Base-by-base conservation (phyloP, 2,888 invertebrate species). In the Alcis repandata region DNA sequence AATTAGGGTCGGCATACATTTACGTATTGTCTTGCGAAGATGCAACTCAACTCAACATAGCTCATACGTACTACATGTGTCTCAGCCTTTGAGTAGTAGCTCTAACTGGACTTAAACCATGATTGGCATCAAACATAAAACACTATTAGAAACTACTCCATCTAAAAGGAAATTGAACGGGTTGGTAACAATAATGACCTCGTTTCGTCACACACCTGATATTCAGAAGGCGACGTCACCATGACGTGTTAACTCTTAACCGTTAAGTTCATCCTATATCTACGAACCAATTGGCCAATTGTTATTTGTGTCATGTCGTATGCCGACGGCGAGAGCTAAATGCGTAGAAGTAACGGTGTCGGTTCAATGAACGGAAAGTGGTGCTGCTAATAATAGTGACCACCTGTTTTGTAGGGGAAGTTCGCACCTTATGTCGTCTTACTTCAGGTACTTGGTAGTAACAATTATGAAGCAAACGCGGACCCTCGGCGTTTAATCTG, bases 281-380 rank as follows among this genome's bases (percentile, higher is more conserved):
- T 73, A 70, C 71, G 71, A 80, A 81, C 80, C 81, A 84, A 86
- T 86, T 84, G 83, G 82, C 80, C 82, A 85, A 89, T 91, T 91
- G 85, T 89, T 90, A 92, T 91, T 92, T 84, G 85, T 90, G 91
- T 87, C 92, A 90, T 89, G 90, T 87, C 84, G 82, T 51, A 33
- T 83, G 79, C 79, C 79, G 71, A 76, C 75, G 83, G 87, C 85
- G 86, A 89, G 88, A 90, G 78, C 89, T 89, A 86, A 88, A 89
- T 89, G 89, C 88, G 90, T 91, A 85, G 88, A 89, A 79, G 82
- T 92, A 92, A 92, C 92, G 92, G 92, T 90, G 84, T 83, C 86
- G 77, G 92, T 91, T 92, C 92, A 91, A 81, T 83, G 92, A 88
- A 91, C 92, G 80, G 88, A 89, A 90, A 88, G 88, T 88, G 87